These are phyloP conservation scores for Labia minor DNA, from an alignment of 2,888 invertebrate genomes.

Conservation along the genomic window DNA sequence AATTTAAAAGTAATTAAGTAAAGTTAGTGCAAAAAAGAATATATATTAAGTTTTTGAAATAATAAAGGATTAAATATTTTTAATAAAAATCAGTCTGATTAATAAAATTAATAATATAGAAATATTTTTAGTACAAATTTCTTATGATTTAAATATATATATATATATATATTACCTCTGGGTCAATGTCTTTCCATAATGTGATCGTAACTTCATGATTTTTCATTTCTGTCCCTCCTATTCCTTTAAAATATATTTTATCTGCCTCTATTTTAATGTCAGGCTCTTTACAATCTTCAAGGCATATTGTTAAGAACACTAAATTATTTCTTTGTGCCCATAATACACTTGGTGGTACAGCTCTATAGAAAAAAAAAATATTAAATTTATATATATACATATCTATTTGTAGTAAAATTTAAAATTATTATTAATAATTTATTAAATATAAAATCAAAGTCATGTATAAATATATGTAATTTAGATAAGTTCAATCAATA, in stretches of 20 bases:
- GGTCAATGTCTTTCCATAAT: constrained; percentile 69
- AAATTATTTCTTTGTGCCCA: constrained; percentile 87
- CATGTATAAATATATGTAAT: neutral
- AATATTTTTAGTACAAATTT: too few species aligned
- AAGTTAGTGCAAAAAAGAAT: too few species aligned
- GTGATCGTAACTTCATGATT: constrained; percentile 79
- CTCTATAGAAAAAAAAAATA: constrained; percentile 36
- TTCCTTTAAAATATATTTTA: constrained; percentile 69
- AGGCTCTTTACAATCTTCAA: constrained; percentile 81
- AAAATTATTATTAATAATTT: neutral
- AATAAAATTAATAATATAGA: too few species aligned
- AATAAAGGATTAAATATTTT: too few species aligned
- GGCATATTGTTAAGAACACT: constrained; percentile 77
- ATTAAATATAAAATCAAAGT: neutral
- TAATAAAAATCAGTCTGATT: too few species aligned
- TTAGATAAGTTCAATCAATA: neutral
- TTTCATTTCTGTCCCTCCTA: constrained; percentile 73
- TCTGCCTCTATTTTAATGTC: constrained; percentile 55
- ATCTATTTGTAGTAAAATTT: too few species aligned
- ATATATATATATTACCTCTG: constrained; percentile 71
- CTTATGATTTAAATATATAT: too few species aligned
- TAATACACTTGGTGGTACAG: constrained; percentile 69
- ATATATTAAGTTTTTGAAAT: too few species aligned
- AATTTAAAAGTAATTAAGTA: too few species aligned
- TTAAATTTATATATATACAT: neutral